Evolutionary conservation across 1,140 invertebrate species (phyloP).

Genomic region (Drosophila ironensis): DNA sequence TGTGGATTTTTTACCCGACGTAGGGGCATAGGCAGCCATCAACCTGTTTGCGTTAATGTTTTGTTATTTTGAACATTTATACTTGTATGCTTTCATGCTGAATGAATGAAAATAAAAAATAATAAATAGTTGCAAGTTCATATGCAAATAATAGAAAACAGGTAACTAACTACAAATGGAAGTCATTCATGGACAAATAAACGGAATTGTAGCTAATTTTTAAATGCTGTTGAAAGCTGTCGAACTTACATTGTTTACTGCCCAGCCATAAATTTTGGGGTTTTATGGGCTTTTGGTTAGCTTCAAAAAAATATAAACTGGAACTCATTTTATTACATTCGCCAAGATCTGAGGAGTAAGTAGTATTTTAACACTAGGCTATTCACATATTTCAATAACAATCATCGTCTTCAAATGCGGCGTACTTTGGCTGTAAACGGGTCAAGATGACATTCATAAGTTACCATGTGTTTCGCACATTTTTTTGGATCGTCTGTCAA

Average conservation of each 20-base stretch:
- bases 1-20: constrained; percentile 43
- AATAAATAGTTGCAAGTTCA: constrained; percentile 8
- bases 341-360: too few species aligned
- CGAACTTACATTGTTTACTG: too few species aligned
- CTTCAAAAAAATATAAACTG: too few species aligned
- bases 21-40: too few species aligned
- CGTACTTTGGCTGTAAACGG: not conserved
- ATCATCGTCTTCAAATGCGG: too few species aligned
- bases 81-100: constrained; percentile 57
- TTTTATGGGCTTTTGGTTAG: too few species aligned
- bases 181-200: not conserved
- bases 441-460: constrained; percentile 25
- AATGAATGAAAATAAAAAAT: constrained; percentile 20
- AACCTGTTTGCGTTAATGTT: too few species aligned
- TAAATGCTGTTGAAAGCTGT: not conserved
- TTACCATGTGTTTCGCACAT: constrained; percentile 41
- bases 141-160: constrained; percentile 38
- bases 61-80: not conserved
- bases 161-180: constrained; percentile 15
- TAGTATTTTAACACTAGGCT: too few species aligned
- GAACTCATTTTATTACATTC: too few species aligned
- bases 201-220: constrained; percentile 30
- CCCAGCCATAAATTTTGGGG: too few species aligned
- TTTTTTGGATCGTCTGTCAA: constrained; percentile 29
- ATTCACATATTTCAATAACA: too few species aligned